Conservation (phyloP, 2,888 invertebrate species). For the Xestia xanthographa region DNA sequence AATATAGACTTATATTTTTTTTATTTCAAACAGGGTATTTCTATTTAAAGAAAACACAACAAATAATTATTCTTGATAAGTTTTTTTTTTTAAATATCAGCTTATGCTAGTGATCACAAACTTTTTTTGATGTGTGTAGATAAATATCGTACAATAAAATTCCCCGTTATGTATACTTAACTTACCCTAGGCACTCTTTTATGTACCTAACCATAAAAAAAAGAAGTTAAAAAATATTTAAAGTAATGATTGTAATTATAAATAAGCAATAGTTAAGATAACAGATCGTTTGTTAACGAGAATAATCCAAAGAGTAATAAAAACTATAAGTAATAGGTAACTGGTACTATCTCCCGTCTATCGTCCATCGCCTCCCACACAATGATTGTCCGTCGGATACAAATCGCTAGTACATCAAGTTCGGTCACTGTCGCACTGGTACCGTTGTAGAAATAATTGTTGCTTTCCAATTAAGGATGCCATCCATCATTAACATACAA, state of each 20-base stretch:
- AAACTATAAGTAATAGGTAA: constrained; percentile 34
- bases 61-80: too few species aligned
- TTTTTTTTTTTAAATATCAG: too few species aligned
- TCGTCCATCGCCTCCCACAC: constrained; percentile 27
- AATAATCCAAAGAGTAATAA: constrained; percentile 25
- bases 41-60: too few species aligned
- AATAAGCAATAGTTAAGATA: constrained; percentile 45
- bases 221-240: constrained; percentile 10
- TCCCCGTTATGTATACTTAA: background rate
- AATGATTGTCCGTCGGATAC: background rate
- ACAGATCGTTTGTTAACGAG: constrained; percentile 42
- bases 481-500: constrained; percentile 60
- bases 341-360: constrained; percentile 21
- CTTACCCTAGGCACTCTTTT: background rate
- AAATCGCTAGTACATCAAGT: constrained; percentile 15
- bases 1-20: too few species aligned
- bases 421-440: constrained; percentile 38
- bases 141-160: constrained; percentile 7
- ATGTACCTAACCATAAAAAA: constrained; percentile 16
- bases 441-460: constrained; percentile 67
- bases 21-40: too few species aligned
- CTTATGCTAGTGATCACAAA: too few species aligned
- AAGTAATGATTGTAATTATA: constrained; percentile 31
- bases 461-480: constrained; percentile 66
- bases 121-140: too few species aligned